Evolutionary conservation across 2,888 invertebrate genomes (phyloP).

Genomic region (Myopa testacea): DNA sequence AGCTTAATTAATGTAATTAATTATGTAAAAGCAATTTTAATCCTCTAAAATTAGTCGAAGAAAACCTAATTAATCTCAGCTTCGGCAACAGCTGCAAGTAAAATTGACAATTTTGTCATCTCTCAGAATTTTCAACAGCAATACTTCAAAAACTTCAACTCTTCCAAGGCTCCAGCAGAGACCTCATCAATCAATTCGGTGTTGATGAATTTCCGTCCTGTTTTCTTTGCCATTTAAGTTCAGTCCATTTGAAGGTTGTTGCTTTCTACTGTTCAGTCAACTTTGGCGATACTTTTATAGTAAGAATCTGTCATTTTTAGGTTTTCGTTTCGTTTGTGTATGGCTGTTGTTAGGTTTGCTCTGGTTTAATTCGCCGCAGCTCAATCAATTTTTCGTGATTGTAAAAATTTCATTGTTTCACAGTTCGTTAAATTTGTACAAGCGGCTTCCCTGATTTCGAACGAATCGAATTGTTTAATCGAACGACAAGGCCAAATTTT

Average conservation of each 20-base stretch:
- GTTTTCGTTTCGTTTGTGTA: not conserved
- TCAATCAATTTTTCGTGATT: too few species aligned
- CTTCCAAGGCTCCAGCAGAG: too few species aligned
- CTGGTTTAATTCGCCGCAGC: not conserved
- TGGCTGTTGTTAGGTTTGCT: not conserved
- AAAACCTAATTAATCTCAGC: too few species aligned
- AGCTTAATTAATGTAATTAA: too few species aligned
- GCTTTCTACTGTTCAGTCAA: not conserved
- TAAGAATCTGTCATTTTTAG: not conserved
- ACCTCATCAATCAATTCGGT: too few species aligned
- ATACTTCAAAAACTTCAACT: too few species aligned
- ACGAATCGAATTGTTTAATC: too few species aligned
- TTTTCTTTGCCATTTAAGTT: not conserved
- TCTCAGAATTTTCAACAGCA: too few species aligned
- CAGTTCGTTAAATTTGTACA: constrained; percentile 14
- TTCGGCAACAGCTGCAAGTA: too few species aligned
- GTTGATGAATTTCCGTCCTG: not conserved
- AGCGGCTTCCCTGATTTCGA: not conserved
- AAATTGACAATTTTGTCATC: too few species aligned
- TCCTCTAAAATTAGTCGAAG: too few species aligned
- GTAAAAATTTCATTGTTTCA: not conserved
- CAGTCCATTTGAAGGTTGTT: not conserved
- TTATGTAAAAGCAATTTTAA: not conserved
- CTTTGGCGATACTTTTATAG: not conserved
- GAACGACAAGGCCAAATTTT: too few species aligned